Conservation (phyloP, 2,888 invertebrate genomes). For the Drosophila anceps region DNA sequence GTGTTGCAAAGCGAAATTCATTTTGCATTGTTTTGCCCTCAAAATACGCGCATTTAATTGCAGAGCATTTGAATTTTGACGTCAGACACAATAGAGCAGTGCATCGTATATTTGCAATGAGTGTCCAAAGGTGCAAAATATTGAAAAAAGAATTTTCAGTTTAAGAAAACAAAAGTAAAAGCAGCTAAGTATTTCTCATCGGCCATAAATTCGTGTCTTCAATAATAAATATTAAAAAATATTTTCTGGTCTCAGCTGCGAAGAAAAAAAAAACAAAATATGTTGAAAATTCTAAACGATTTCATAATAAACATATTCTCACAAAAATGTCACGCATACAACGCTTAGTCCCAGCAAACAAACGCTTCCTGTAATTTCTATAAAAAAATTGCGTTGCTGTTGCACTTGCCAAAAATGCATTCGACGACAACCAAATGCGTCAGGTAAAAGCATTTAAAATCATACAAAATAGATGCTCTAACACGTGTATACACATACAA, state of each 20-base stretch:
- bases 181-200: not conserved
- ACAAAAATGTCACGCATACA: conserved; percentile 63
- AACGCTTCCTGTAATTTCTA: conserved; percentile 46
- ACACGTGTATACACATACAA: not conserved
- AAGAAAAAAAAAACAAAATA: not conserved
- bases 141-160: not conserved
- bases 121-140: conserved; percentile 4
- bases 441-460: conserved; percentile 39
- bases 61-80: conserved; percentile 56
- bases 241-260: not conserved
- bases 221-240: not conserved
- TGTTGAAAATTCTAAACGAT: not conserved
- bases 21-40: conserved; percentile 43
- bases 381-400: conserved; percentile 38
- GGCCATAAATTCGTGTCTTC: not conserved
- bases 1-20: not conserved
- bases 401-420: conserved; percentile 64
- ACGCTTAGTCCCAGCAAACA: conserved; percentile 43
- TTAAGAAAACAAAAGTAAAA: not conserved
- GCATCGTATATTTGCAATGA: conserved; percentile 10
- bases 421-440: conserved; percentile 30
- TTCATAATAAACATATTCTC: conserved; percentile 26
- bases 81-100: conserved; percentile 48
- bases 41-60: conserved; percentile 53
- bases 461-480: conserved; percentile 15